A percentile compares a stretch with the other conserved stretches of the same genome.
phyloP scores from a whole-genome alignment of 1,140 invertebrate species.

The Lepidostoma basale region DNA sequence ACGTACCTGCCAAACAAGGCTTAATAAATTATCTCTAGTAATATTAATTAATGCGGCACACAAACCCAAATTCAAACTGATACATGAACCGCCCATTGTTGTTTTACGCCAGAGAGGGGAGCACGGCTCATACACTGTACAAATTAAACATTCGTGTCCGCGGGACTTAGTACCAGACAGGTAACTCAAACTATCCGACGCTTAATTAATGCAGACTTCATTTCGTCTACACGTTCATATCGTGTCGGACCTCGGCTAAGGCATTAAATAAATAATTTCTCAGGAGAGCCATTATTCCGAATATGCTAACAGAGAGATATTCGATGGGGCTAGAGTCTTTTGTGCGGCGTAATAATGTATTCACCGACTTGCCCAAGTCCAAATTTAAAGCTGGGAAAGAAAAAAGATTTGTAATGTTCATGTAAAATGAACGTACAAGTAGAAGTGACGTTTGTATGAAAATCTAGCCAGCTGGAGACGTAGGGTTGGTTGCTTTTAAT shows the following conservation, averaged over 20 bases:
- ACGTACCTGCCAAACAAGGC: no score
- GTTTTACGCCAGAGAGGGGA: background rate
- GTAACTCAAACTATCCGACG: constrained; percentile 26
- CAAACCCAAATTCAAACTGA: no score
- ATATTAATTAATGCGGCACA: no score
- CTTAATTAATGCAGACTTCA: constrained; percentile 44
- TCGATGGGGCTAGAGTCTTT: background rate
- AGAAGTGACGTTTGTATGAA: no score
- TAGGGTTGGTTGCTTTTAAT: no score
- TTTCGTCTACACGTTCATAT: constrained; percentile 31
- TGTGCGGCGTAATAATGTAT: background rate
- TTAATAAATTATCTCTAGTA: no score
- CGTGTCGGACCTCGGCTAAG: constrained; percentile 30
- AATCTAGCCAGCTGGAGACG: no score
- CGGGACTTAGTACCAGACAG: constrained; percentile 29
- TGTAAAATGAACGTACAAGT: no score
- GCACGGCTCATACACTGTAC: background rate
- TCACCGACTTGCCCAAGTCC: background rate
- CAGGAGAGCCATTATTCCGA: constrained; percentile 38
- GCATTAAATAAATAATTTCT: constrained; percentile 45
- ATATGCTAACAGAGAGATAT: constrained; percentile 6
- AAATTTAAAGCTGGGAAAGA: background rate
- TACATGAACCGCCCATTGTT: background rate
- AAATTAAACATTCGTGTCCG: constrained; percentile 6
- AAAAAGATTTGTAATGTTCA: background rate